Percentiles rank a stretch among this genome's conserved stretches.
These are phyloP conservation scores for Holothuria scabra DNA, from an alignment of 53 echinoderm and acorn worm species.

Conservation along the genomic window DNA sequence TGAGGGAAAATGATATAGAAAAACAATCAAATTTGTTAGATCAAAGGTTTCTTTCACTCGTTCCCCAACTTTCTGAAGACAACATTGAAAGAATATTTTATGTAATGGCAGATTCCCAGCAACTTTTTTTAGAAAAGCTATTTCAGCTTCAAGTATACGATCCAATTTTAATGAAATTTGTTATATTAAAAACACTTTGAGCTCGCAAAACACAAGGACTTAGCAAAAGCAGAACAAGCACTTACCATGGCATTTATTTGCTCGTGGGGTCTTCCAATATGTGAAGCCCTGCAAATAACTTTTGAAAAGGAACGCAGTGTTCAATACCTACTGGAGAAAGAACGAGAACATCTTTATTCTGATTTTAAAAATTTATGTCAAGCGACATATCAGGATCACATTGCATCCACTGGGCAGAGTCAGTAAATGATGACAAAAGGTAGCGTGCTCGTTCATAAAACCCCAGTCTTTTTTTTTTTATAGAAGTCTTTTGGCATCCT, in stretches of 20 bases:
- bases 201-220: neutral
- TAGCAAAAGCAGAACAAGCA: conserved; percentile 2
- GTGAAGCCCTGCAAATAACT: neutral
- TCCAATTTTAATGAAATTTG: neutral
- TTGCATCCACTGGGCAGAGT: too few relatives aligned
- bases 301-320: neutral
- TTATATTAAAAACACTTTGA: neutral
- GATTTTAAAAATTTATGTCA: conserved; percentile 9
- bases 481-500: too few relatives aligned
- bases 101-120: neutral
- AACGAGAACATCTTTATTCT: neutral
- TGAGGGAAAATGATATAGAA: neutral
- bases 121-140: neutral
- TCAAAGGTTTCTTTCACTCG: neutral
- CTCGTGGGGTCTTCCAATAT: conserved; percentile 20
- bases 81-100: neutral
- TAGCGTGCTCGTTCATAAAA: too few relatives aligned
- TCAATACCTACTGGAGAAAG: neutral
- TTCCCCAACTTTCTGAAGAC: neutral
- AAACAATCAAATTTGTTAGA: conserved; percentile 11
- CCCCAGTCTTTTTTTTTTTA: too few relatives aligned
- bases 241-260: conserved; percentile 13
- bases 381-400: neutral
- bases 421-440: too few relatives aligned
- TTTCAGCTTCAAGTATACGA: neutral